A percentile compares a stretch with the other conserved stretches of the same genome.
These are phyloP conservation scores for Eristalis tenax DNA, from an alignment of 2,888 invertebrate genomes.

Conservation along the genomic window DNA sequence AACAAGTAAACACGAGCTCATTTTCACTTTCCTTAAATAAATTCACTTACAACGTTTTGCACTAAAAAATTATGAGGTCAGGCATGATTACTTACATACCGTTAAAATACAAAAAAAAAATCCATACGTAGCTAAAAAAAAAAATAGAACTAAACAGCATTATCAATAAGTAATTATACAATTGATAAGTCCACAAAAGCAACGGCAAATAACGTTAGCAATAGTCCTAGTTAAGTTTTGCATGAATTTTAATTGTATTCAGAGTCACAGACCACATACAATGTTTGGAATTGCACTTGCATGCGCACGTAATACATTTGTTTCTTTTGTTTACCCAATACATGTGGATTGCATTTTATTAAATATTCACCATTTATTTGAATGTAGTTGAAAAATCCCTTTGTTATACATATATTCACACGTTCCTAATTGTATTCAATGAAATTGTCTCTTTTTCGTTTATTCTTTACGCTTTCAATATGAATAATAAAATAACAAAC, in stretches of 20 bases:
- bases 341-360: conserved; percentile 30
- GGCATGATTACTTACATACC: background rate
- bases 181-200: background rate
- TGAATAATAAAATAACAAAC: conserved; percentile 53
- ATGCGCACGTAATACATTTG: conserved; percentile 40
- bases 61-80: conserved; percentile 2
- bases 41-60: conserved; percentile 3
- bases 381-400: conserved; percentile 36
- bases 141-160: conserved; percentile 1
- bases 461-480: conserved; percentile 63
- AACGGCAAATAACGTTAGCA: background rate
- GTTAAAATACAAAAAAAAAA: background rate
- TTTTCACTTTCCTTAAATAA: background rate
- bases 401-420: conserved; percentile 34
- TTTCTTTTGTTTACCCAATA: background rate
- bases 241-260: conserved; percentile 47
- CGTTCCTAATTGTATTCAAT: conserved; percentile 50
- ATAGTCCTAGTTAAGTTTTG: conserved; percentile 45
- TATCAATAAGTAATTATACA: background rate
- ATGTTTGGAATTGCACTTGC: conserved; percentile 50
- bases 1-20: background rate
- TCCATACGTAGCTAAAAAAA: background rate
- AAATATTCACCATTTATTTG: conserved; percentile 9
- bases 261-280: conserved; percentile 5
- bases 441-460: conserved; percentile 46